phyloP scores from a whole-genome alignment of 2,113 vertebrate genomes.

The Thamnophis sirtalis region DNA sequence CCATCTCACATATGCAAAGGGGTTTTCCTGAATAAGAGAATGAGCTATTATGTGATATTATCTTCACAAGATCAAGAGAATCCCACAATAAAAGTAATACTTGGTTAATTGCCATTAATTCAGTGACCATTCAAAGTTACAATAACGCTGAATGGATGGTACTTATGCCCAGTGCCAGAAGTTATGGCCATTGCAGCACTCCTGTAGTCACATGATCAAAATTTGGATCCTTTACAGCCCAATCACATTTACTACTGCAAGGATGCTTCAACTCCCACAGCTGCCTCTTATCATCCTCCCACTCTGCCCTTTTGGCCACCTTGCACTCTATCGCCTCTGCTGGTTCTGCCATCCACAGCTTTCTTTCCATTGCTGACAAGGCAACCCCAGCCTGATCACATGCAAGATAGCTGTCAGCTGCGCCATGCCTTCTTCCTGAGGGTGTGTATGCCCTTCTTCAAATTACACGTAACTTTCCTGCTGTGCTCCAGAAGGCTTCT shows the following conservation, averaged over 20 bases:
- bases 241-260: not conserved
- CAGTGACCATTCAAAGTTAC: not conserved
- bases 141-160: not conserved
- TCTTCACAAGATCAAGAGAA: not conserved
- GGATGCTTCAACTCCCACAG: not conserved
- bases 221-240: not conserved
- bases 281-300: not conserved
- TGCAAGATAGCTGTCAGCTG: too few relatives aligned
- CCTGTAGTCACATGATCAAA: not conserved
- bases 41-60: not conserved
- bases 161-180: not conserved
- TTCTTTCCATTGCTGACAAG: not conserved
- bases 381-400: not conserved
- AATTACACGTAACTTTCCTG: not conserved
- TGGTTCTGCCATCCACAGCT: not conserved
- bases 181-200: not conserved
- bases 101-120: not conserved
- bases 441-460: not conserved
- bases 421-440: not conserved
- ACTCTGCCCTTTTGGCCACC: not conserved
- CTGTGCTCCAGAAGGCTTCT: not conserved
- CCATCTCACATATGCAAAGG: not conserved
- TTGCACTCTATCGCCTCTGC: not conserved
- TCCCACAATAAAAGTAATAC: not conserved
- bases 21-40: not conserved